Evolutionary conservation across 2,888 invertebrate species (phyloP), one percentile per base, ranked within the genome.

Genomic region (Adela reaumurella): DNA sequence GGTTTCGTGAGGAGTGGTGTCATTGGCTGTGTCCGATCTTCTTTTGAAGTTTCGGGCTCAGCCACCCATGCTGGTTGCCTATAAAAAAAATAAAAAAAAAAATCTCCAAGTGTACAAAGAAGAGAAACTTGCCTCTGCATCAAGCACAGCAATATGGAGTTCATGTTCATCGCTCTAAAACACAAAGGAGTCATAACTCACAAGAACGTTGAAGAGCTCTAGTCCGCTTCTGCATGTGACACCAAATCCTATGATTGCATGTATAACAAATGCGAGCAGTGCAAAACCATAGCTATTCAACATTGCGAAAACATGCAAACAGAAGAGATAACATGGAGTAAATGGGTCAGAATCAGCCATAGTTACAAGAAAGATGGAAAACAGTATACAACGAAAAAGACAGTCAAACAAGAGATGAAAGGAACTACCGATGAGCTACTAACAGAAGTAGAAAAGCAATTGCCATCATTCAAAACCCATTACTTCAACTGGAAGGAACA

Each of bases 101-200:
- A n/a, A n/a, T n/a, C n/a, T n/a, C n/a, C n/a, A n/a, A n/a, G n/a
- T n/a, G n/a, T n/a, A n/a, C n/a, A n/a, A n/a, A 35, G 18, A 19
- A 50, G 54, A 46, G 47, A 54, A 17, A 52, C 55, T 43, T 53
- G 55, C 42, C 19, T 55, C 47, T 54, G 51, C 45, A 49, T 50
- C 29, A 53, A 50, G 19, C 51, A 52, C 47, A 53, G 17, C 18
- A 46, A 46, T 29, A 47, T 49, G 29, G 19, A 49, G 24, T 52
- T 52, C 47, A 29, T n/a, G n/a, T n/a, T n/a, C n/a, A n/a, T n/a
- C n/a, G n/a, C n/a, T n/a, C n/a, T n/a, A n/a, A 51, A 51, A 48
- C 41, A 44, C 16, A 49, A 49, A 49, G 48, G 48, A 46, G 47
- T 51, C 20, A 46, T 51, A 20, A 17, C 43, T 29, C 42, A 53